These are phyloP conservation scores for Ctenopoma kingsleyae DNA, from an alignment of 2,797 vertebrate genomes.

Conservation along the genomic window DNA sequence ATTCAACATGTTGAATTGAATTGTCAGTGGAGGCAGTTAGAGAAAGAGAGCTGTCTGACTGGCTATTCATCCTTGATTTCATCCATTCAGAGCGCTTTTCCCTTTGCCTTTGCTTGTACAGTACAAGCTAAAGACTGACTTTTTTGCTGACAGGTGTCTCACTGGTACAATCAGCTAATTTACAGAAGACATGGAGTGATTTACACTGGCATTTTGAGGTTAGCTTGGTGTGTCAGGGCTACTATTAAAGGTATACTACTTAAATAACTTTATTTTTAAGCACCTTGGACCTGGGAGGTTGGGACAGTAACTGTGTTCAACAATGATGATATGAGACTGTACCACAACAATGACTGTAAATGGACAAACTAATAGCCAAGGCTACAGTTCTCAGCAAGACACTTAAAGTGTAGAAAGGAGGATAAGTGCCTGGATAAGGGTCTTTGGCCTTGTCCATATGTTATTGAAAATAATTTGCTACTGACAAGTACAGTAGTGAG, in stretches of 20 bases:
- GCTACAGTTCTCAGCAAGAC: conserved; percentile 4
- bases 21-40: conserved; percentile 32
- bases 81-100: conserved; percentile 17
- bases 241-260: too few relatives aligned
- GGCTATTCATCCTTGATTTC: conserved; percentile 19
- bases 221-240: background rate
- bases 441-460: conserved; percentile 34
- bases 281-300: background rate
- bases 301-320: conserved; percentile 1
- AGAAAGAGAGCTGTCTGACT: conserved; percentile 25
- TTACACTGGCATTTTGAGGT: background rate
- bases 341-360: conserved; percentile 5
- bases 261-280: background rate
- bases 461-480: background rate
- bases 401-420: conserved; percentile 11
- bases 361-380: background rate
- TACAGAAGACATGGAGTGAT: background rate
- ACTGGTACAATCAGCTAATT: background rate
- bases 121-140: conserved; percentile 9
- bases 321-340: background rate
- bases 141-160: background rate
- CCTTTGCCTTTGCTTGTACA: conserved; percentile 8
- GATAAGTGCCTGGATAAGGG: conserved; percentile 11
- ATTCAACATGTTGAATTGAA: conserved; percentile 42
- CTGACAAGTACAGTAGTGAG: conserved; percentile 20